These are phyloP conservation scores for Osedax fenrisi DNA, from an alignment of 2,888 invertebrate species.

Conservation along the genomic window DNA sequence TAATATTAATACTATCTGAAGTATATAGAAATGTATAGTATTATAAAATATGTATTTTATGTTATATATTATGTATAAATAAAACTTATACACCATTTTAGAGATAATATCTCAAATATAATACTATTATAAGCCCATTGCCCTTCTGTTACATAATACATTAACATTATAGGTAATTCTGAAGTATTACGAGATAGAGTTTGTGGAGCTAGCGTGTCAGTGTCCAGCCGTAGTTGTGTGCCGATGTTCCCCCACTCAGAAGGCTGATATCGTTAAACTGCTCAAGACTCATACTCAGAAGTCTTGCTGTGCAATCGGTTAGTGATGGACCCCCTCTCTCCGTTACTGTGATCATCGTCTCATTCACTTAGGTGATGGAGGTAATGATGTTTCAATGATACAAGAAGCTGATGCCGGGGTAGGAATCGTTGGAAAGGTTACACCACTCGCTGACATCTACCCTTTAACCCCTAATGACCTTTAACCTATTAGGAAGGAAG, in stretches of 20 bases:
- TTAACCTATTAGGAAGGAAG: constrained; percentile 49
- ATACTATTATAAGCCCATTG: too few relatives aligned
- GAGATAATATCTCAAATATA: too few relatives aligned
- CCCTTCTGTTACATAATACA: too few relatives aligned
- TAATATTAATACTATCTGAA: too few relatives aligned
- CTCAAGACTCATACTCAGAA: constrained; percentile 59
- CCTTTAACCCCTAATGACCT: too few relatives aligned
- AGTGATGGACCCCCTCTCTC: too few relatives aligned
- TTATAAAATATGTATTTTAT: too few relatives aligned
- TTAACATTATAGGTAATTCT: constrained; percentile 59
- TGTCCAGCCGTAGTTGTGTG: constrained; percentile 67
- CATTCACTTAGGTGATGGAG: constrained; percentile 55
- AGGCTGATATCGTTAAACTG: constrained; percentile 61
- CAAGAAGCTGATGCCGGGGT: constrained; percentile 56
- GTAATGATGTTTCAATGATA: constrained; percentile 65
- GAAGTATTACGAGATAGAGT: constrained; percentile 63
- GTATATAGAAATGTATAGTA: too few relatives aligned
- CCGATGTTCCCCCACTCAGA: constrained; percentile 64
- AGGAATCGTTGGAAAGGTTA: constrained; percentile 50
- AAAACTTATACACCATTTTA: too few relatives aligned
- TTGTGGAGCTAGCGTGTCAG: constrained; percentile 63
- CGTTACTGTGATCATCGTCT: too few relatives aligned
- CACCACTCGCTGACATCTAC: too few relatives aligned
- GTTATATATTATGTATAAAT: too few relatives aligned
- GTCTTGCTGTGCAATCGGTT: constrained; percentile 48